Percentiles rank a stretch among this genome's conserved stretches.
phyloP scores from a whole-genome alignment of 2,113 vertebrate species.

The Melierax canorus region DNA sequence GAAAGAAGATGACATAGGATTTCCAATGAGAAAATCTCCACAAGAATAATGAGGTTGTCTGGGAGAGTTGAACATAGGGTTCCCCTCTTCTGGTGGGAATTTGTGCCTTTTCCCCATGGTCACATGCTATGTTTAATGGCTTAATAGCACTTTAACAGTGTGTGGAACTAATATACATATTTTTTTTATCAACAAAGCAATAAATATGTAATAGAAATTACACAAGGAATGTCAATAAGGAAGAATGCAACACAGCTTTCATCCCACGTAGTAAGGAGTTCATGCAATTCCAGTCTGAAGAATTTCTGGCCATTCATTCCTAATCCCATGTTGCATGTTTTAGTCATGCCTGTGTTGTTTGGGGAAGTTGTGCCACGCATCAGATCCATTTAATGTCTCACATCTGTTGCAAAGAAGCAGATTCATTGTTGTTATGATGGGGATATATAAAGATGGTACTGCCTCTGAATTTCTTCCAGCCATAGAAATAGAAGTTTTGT shows the following conservation, averaged over 20 bases:
- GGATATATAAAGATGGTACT: background rate
- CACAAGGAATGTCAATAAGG: background rate
- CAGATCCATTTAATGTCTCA: background rate
- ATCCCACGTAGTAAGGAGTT: background rate
- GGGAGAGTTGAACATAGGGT: background rate
- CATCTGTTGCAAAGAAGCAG: background rate
- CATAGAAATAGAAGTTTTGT: background rate
- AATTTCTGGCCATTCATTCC: background rate
- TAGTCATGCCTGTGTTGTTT: background rate
- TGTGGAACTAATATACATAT: background rate
- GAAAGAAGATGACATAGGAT: background rate
- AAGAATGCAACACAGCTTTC: background rate
- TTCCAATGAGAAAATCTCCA: background rate
- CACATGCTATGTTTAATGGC: background rate
- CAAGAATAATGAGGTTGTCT: background rate
- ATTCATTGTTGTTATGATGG: background rate
- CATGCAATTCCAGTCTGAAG: background rate
- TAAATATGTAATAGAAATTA: background rate
- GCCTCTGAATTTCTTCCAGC: background rate
- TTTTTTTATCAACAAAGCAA: background rate
- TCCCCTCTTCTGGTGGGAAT: background rate
- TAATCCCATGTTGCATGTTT: background rate
- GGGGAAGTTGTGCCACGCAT: background rate
- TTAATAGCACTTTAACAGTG: fast-evolving
- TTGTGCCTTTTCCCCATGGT: background rate